A percentile compares a stretch with the other conserved stretches of the same genome.
phyloP scores from a whole-genome alignment of 2,113 vertebrate genomes.

The Megaptera novaeangliae region DNA sequence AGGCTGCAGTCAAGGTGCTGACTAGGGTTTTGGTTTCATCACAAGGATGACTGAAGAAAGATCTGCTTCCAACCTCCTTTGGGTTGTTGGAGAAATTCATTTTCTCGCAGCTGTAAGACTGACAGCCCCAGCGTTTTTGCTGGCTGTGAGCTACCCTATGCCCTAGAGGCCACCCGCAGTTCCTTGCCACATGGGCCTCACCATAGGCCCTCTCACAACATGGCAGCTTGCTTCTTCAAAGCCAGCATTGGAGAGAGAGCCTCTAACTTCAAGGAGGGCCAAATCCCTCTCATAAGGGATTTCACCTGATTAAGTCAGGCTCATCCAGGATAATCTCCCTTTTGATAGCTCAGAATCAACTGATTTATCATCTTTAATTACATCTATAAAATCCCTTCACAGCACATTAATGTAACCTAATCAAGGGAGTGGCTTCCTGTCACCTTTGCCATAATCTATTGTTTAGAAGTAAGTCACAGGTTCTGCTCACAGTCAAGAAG shows the following conservation, averaged over 20 bases:
- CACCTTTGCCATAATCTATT: background rate
- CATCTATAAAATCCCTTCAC: background rate
- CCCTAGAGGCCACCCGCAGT: background rate
- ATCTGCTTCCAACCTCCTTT: background rate
- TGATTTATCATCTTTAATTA: background rate
- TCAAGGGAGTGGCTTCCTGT: background rate
- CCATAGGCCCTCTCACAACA: background rate
- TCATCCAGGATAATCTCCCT: background rate
- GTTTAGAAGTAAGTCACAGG: background rate
- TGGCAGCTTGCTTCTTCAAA: background rate
- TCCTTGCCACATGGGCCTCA: background rate
- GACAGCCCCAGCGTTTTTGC: background rate
- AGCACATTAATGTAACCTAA: background rate
- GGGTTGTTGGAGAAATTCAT: background rate
- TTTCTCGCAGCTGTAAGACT: background rate
- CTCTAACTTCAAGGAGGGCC: background rate
- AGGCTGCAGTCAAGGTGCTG: background rate
- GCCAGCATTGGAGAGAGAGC: background rate
- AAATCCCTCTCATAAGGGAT: background rate
- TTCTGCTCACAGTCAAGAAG: background rate
- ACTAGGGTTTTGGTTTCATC: background rate
- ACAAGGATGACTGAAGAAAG: background rate
- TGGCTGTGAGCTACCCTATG: background rate
- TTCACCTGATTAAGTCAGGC: background rate
- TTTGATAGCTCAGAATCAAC: background rate